Base-by-base conservation (phyloP, 2,888 invertebrate species). In the Asteroscopus sphinx region DNA sequence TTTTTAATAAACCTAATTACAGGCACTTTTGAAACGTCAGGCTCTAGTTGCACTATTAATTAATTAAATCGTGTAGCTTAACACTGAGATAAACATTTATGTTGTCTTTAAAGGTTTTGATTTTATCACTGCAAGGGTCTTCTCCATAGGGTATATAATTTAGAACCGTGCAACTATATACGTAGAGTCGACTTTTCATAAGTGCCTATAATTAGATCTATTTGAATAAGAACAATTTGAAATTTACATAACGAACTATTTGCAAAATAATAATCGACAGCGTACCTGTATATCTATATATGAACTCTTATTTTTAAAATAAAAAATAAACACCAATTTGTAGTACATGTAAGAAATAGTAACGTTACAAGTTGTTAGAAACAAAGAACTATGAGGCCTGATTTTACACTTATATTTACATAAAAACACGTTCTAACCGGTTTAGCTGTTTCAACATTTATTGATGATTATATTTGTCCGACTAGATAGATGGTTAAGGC, bases 391-490 rank as follows among this genome's bases (percentile, higher is more conserved):
- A 48, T 67, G 51, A 59, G 63, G 56, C 59, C 56, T 59, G 40
- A 66, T 35, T 61, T 64, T 56, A 58, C 35, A 46, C 30, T 25
- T 45, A 53, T 6, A 65, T 74, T 71, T 39, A 59, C 58, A 65
- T 57, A 57, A 49, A 57, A 63, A 51, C 48, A 36, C 17, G 54
- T 58, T 60, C 5, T 17, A 37, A 67, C 53, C 52, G 45, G 51
- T 59, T 60, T 47, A 47, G 16, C 39, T 53, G 17, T 54, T 56
- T 48, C 32, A 44, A 39, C 40, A 32, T 46, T 42, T 48, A 67
- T 52, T 55, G 46, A 49, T 57, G 37, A 47, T 42, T 35, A 8
- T 48, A 41, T 66, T 63, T 17, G 25, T 25, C 5, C 6, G 9
- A 32, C n/a, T 9, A 54, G 35, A 53, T 57, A 42, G 37, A 21